A percentile compares a stretch with the other conserved stretches of the same genome.
phyloP scores from a whole-genome alignment of 1,140 invertebrate species.

The Andricus grossulariae region DNA sequence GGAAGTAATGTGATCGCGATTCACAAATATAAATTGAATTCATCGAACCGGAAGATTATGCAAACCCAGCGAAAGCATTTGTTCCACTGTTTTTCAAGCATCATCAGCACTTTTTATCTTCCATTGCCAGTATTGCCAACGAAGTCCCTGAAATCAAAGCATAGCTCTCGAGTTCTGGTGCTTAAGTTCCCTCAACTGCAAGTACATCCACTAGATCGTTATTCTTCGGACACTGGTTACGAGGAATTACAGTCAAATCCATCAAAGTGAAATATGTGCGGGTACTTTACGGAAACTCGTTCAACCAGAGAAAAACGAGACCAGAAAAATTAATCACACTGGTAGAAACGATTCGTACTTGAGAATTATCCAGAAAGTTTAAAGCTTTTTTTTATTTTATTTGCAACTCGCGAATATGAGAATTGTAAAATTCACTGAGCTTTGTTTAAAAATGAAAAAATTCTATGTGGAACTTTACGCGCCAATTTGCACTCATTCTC shows the following conservation, averaged over 20 bases:
- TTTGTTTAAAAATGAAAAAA: not conserved
- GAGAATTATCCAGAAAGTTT: not conserved
- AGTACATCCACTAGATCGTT: not conserved
- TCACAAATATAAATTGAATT: slow-evolving; percentile 26
- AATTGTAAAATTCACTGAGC: not conserved
- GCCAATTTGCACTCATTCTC: not conserved
- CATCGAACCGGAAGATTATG: slow-evolving; percentile 6
- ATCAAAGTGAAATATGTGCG: not conserved
- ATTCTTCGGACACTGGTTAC: not conserved
- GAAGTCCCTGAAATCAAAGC: not conserved
- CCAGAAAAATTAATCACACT: not conserved
- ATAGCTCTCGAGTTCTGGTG: not conserved
- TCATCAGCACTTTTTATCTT: not conserved
- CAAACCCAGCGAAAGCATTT: not conserved
- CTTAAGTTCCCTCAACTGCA: not conserved
- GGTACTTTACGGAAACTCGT: slow-evolving; percentile 3
- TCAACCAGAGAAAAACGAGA: slow-evolving; percentile 5
- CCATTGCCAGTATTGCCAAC: not conserved
- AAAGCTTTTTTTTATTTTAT: not conserved
- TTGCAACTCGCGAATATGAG: not conserved
- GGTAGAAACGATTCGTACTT: not conserved
- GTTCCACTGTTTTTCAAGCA: not conserved
- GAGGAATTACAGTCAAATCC: not conserved
- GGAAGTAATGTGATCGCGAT: not conserved
- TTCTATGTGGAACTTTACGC: not conserved